phyloP scores from a whole-genome alignment of 2,113 vertebrate genomes.

The Hemicordylus capensis region DNA sequence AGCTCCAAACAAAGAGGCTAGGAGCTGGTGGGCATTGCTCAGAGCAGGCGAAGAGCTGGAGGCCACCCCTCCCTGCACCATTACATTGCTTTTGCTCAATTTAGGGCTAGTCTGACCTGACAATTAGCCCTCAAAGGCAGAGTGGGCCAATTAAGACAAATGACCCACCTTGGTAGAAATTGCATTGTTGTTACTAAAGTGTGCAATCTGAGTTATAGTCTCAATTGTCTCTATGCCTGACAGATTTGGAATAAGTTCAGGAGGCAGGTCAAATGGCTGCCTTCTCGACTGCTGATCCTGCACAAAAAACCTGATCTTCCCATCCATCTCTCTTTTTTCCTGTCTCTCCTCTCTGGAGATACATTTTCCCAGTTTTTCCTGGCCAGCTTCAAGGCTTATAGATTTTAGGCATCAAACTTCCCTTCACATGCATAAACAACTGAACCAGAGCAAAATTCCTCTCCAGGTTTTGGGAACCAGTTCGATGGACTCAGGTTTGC shows the following conservation, averaged over 20 bases:
- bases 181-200: background rate
- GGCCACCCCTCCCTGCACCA: background rate
- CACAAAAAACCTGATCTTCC: background rate
- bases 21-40: too few species aligned
- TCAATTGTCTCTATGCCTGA: slow-evolving; percentile 6
- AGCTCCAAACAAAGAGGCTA: too few species aligned
- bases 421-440: too few species aligned
- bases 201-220: slow-evolving; percentile 10
- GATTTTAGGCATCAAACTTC: too few species aligned
- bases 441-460: too few species aligned
- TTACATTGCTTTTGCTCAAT: background rate
- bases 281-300: background rate
- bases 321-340: background rate
- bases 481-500: too few species aligned
- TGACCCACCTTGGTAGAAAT: background rate
- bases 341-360: background rate
- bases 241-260: background rate
- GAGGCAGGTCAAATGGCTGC: slow-evolving; percentile 1
- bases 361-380: background rate
- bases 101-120: background rate
- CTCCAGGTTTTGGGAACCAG: too few species aligned
- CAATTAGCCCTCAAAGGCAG: background rate
- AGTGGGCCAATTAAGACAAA: slow-evolving; percentile 13
- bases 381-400: too few species aligned
- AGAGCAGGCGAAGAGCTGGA: background rate